phyloP scores from a whole-genome alignment of 2,113 vertebrate species.

The Pituophis catenifer region DNA sequence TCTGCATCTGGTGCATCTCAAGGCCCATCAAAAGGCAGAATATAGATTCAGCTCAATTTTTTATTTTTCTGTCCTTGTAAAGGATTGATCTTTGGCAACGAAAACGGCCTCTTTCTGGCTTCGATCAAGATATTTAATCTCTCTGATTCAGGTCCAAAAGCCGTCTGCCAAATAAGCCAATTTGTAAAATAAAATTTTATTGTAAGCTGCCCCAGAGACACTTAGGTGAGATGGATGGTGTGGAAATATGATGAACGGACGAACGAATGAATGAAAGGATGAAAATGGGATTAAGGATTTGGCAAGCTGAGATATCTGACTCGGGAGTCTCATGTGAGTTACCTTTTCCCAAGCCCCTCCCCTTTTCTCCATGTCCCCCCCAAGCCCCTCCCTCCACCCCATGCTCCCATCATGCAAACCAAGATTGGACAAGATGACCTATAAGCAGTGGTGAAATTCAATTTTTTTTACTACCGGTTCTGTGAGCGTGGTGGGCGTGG shows the following conservation, averaged over 20 bases:
- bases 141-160: neutral
- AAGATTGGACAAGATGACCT: too few relatives aligned
- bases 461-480: too few relatives aligned
- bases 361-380: neutral
- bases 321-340: neutral
- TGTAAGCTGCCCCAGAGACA: neutral
- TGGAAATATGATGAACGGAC: neutral
- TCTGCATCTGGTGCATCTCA: too few relatives aligned
- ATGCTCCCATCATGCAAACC: neutral
- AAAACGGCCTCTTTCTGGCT: neutral
- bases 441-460: too few relatives aligned
- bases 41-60: too few relatives aligned
- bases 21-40: too few relatives aligned
- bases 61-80: neutral
- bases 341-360: neutral
- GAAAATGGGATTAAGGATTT: neutral
- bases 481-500: too few relatives aligned
- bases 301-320: neutral
- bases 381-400: neutral
- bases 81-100: neutral
- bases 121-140: neutral
- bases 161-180: neutral
- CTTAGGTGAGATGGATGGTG: neutral
- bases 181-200: neutral
- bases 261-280: neutral